Evolutionary conservation across 2,888 invertebrate genomes (phyloP), one percentile per base, ranked within the genome.

Genomic region (Euzetes globulus): DNA sequence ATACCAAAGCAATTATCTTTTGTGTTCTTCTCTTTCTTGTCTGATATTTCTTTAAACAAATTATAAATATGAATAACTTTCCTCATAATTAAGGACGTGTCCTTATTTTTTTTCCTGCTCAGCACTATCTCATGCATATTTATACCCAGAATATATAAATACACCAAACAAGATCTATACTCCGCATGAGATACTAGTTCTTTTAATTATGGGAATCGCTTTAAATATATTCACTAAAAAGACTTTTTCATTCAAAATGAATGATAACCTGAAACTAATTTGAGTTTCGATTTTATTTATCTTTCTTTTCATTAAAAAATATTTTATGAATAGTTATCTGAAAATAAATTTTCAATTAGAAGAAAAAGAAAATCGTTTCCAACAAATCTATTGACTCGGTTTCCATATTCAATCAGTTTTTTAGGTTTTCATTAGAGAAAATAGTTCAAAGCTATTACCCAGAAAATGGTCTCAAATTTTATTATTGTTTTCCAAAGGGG

Each of bases 41-140:
- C 19, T n/a, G 1, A n/a, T n/a, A 22, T 55, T 55, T 41, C 41
- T 41, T 41, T 13, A 9, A 9, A 13, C 9, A 58, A 33, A 65
- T 65, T 37, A 1, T 37, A 19, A 27, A 25, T 63, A 13, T 13
- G 19, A 11, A 37, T 41, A 70, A 70, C 70, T 70, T 70, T 70
- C 70, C 70, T 70, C 22, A 37, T 70, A 70, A 70, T 70, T 70
- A 70, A 70, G 70, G 70, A 47, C 70, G 13, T 70, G 70, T 70
- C 70, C 70, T 19, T 70, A 70, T 70, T 70, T 45, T 68, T 33
- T n/a, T 13, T 5, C 25, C 6, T 11, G 27, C 29, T 13, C 37
- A n/a, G 3, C 1, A 4, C 33, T 37, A 19, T 65, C 58, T 58
- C 29, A 58, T 58, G 13, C 19, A 27, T 5, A 58, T 17, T 29